Conservation (phyloP, 1,140 invertebrate genomes). For the Daktulosphaira vitifoliae region DNA sequence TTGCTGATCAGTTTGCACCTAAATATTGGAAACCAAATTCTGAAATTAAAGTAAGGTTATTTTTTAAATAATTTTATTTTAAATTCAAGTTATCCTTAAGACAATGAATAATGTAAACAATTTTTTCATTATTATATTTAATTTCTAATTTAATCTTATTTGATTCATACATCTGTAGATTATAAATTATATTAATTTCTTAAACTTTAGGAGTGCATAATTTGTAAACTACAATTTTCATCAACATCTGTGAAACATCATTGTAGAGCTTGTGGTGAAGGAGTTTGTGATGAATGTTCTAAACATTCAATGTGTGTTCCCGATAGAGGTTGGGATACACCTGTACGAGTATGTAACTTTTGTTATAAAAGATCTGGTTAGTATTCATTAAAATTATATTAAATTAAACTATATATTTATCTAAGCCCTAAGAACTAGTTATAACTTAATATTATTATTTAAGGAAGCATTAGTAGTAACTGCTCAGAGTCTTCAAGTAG, state of each 20-base stretch:
- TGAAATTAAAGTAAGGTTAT: constrained; percentile 51
- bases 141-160: too few species aligned
- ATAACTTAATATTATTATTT: neutral
- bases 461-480: constrained; percentile 23
- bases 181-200: constrained; percentile 32
- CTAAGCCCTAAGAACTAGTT: neutral
- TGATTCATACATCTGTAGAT: too few species aligned
- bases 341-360: constrained; percentile 59
- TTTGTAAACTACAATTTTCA: constrained; percentile 52
- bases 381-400: neutral
- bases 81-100: too few species aligned
- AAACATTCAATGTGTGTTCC: constrained; percentile 54
- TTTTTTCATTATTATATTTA: too few species aligned
- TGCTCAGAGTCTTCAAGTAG: constrained; percentile 26
- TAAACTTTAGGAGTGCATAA: constrained; percentile 56
- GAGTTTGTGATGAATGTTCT: constrained; percentile 60
- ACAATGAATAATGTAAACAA: too few species aligned
- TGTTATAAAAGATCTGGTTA: constrained; percentile 45
- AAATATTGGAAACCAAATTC: constrained; percentile 73
- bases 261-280: constrained; percentile 66
- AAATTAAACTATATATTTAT: too few species aligned
- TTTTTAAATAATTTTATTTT: neutral
- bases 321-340: constrained; percentile 53
- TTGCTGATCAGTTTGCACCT: constrained; percentile 68
- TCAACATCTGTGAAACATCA: constrained; percentile 60